These are phyloP conservation scores for Trichogramma evanescens DNA, from an alignment of 2,888 invertebrate genomes.

Conservation along the genomic window DNA sequence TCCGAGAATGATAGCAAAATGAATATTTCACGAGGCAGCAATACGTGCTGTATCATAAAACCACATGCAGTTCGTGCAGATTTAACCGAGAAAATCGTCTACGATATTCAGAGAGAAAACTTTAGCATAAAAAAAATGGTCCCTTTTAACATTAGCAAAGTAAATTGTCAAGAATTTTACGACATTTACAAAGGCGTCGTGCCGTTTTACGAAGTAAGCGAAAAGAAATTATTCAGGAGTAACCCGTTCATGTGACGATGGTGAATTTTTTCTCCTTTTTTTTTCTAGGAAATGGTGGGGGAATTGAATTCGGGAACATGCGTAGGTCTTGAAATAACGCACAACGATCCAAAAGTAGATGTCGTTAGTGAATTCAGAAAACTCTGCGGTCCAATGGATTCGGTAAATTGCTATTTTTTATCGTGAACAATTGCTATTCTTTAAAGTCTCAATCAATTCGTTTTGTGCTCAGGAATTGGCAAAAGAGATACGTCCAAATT, in stretches of 20 bases:
- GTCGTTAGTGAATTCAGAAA: constrained; percentile 70
- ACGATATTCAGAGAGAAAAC: constrained; percentile 66
- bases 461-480: constrained; percentile 67
- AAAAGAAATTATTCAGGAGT: not conserved
- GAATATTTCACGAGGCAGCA: too few relatives aligned
- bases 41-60: constrained; percentile 78
- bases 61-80: constrained; percentile 81
- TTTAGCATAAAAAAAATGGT: constrained; percentile 75
- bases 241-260: not conserved
- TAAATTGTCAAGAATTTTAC: constrained; percentile 83
- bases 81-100: constrained; percentile 60
- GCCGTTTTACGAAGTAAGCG: constrained; percentile 63
- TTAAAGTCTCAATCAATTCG: not conserved
- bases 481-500: constrained; percentile 72
- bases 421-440: not conserved
- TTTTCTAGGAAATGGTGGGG: constrained; percentile 66
- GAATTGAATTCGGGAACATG: constrained; percentile 80
- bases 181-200: constrained; percentile 89
- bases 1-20: too few relatives aligned
- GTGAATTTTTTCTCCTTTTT: not conserved
- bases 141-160: constrained; percentile 70
- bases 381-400: constrained; percentile 82
- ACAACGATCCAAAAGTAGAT: constrained; percentile 54
- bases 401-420: constrained; percentile 54
- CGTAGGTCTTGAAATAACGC: constrained; percentile 75